Conservation (phyloP, 2,113 vertebrate genomes). For the Kryptolebias marmoratus region DNA sequence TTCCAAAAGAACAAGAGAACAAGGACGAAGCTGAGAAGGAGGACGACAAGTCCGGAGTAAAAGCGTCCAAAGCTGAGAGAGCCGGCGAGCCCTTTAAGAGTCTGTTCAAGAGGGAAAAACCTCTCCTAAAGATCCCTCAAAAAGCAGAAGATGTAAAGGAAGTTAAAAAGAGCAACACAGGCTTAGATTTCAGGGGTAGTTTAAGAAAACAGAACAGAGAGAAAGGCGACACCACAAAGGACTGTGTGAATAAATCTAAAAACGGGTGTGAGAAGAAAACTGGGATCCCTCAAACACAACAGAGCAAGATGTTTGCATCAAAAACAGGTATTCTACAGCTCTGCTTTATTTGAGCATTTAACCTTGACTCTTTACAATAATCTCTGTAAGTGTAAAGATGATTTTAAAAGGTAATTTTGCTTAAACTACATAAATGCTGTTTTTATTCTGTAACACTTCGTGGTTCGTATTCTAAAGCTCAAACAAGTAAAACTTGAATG, state of each 20-base stretch:
- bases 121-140: neutral
- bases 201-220: neutral
- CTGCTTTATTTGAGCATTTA: too few relatives aligned
- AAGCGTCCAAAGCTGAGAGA: constrained; percentile 8
- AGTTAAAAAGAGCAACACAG: neutral
- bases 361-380: too few relatives aligned
- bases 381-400: too few relatives aligned
- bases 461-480: too few relatives aligned
- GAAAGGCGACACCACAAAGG: neutral
- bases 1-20: constrained; percentile 31
- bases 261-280: neutral
- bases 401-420: too few relatives aligned
- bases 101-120: constrained; percentile 21
- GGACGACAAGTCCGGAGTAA: constrained; percentile 2
- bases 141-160: neutral
- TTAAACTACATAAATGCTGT: too few relatives aligned
- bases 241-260: neutral
- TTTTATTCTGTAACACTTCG: too few relatives aligned
- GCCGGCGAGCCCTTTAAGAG: neutral
- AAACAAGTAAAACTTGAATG: too few relatives aligned
- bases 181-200: neutral
- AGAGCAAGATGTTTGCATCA: neutral
- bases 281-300: constrained; percentile 8
- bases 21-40: neutral
- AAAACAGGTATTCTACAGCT: constrained; percentile 7